Evolutionary conservation across 2,888 invertebrate genomes (phyloP), one percentile per base, ranked within the genome.

Genomic region (Sclerodermus sp.): DNA sequence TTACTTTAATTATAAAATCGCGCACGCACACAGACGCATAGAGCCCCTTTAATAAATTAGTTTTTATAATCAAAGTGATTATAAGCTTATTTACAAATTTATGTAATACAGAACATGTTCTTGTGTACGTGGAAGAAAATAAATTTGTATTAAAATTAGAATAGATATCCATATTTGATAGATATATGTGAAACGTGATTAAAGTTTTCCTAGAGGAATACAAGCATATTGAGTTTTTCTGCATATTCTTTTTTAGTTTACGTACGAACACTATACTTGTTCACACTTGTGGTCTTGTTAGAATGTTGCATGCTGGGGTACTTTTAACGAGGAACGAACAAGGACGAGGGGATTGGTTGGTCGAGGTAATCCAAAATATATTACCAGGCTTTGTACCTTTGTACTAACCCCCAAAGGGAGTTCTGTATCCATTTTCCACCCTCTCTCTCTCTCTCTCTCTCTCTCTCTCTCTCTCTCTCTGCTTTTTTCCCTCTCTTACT

Each of bases 311-410:
- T 52, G 57, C 53, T 60, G 56, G 60, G 61, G 65, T 63, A 67
- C 62, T 66, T 71, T 67, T 68, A 70, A 68, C 70, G 64, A 70
- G 68, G 51, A 57, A 62, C 51, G 52, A 57, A 57, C 38, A 42
- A 52, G 51, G 42, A 50, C 10, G 45, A 37, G 32, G 36, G 39
- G 57, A 53, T 51, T 56, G 52, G 42, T 47, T 49, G 49, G 43
- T 45, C 55, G 51, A 55, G 61, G 61, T 64, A 64, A 64, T 62
- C 64, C 67, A 71, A 74, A 74, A 74, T 74, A 73, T 72, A 74
- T 74, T 71, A 74, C 67, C 60, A 58, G 57, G 70, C 74, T 74
- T 73, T 71, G 71, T 74, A 69, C 65, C 71, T 70, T 71, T 70
- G 64, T 71, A 68, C 64, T 57, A 58, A 55, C 29, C 42, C 50